Evolutionary conservation across 2,888 invertebrate genomes (phyloP).

Genomic region (Clepsis dumicolana): DNA sequence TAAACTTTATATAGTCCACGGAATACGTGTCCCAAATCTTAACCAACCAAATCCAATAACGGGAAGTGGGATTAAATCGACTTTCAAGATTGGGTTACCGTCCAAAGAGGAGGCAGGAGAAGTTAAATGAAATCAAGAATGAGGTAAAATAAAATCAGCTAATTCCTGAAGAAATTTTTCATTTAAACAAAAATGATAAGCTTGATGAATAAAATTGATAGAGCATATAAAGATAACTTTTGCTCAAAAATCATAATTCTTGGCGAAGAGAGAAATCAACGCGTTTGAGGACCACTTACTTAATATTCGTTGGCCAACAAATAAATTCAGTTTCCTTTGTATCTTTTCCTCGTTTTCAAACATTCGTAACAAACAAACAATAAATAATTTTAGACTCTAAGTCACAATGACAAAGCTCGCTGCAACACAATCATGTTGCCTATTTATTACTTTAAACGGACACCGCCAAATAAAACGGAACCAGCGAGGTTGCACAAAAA

Average conservation of each 20-base stretch:
- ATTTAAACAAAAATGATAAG: not conserved
- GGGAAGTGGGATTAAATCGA: constrained; percentile 8
- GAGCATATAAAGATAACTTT: too few species aligned
- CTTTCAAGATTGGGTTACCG: not conserved
- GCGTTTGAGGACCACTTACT: not conserved
- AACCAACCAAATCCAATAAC: not conserved
- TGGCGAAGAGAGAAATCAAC: not conserved
- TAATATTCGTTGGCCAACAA: not conserved
- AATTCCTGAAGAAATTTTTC: not conserved
- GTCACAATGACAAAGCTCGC: not conserved
- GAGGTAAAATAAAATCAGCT: not conserved
- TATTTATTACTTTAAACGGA: not conserved
- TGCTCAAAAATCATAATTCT: not conserved
- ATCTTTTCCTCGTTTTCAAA: too few species aligned
- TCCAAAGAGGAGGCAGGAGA: not conserved
- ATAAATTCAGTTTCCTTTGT: not conserved
- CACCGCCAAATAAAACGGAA: not conserved
- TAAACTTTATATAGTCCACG: constrained; percentile 13
- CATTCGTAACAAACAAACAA: too few species aligned
- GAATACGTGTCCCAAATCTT: constrained; percentile 9
- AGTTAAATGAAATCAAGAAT: not conserved
- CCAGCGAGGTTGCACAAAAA: not conserved
- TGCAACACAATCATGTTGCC: not conserved
- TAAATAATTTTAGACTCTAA: not conserved
- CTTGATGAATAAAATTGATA: too few species aligned